Evolutionary conservation across 2,113 vertebrate species (phyloP).

Genomic region (Hipposideros armiger): DNA sequence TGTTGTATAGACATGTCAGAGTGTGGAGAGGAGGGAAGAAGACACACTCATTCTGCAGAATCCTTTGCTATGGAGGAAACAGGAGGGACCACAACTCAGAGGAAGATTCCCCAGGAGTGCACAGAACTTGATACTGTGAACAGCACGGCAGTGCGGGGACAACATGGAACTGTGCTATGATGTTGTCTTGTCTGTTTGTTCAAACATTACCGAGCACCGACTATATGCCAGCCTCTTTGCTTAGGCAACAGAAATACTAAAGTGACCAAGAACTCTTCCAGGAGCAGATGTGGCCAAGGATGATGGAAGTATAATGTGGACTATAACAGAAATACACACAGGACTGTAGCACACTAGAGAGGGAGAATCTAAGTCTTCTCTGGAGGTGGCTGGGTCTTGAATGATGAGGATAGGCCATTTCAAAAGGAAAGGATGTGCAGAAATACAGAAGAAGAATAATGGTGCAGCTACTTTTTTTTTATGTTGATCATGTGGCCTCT

Average conservation of each 20-base stretch:
- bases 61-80: neutral
- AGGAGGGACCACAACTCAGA: neutral
- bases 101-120: neutral
- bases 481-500: neutral
- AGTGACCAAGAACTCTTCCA: neutral
- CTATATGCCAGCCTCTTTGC: neutral
- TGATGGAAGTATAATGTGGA: neutral
- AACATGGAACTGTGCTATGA: neutral
- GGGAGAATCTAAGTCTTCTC: neutral
- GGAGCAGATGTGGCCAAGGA: neutral
- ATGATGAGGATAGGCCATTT: neutral
- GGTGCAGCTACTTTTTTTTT: neutral
- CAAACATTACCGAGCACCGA: neutral
- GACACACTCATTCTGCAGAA: neutral
- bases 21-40: neutral
- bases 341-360: neutral
- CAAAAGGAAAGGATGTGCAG: constrained; percentile 12
- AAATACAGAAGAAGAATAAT: constrained; percentile 1
- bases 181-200: neutral
- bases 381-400: neutral
- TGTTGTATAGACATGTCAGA: neutral
- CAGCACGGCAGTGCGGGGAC: neutral
- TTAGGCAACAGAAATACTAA: neutral
- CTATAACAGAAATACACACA: neutral
- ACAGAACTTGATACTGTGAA: neutral